Base-by-base conservation (phyloP, 2,888 invertebrate genomes). In the Hemistola chrysoprasaria region DNA sequence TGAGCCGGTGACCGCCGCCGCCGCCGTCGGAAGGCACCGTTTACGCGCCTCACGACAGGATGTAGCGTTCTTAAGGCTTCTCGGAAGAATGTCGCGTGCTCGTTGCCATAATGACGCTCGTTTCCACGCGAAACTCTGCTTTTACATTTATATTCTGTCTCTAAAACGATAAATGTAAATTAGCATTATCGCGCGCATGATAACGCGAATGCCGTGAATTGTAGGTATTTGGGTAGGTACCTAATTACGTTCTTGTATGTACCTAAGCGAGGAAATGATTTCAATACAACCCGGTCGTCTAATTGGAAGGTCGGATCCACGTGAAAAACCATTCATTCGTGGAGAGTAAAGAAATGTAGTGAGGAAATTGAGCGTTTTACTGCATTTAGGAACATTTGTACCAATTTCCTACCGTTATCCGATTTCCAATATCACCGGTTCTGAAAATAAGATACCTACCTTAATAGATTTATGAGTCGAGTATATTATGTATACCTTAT, bases 291-390 rank as follows among this genome's bases (percentile, higher is more conserved):
- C 40, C 40, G 37, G 56, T 55, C 46, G 59, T 60, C 57, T 78
- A 77, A 77, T 77, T 80, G 72, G 74, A 67, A 64, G 65, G 69
- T 65, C 61, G 62, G 59, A 59, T 55, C 62, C 58, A 58, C 54
- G 59, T 62, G 66, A 64, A 69, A 74, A 67, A 58, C 53, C 61
- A 64, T 67, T 67, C 66, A 64, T 55, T 65, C 64, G 61, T 60
- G 53, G 51, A 63, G 63, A 63, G 56, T 57, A 55, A 45, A 52
- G 53, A 59, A 53, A 43, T 57, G 47, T 57, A 59, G 56, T 45
- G 44, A 46, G 59, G 55, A 62, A 59, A 58, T 62, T 43, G 50
- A 49, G 51, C 46, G 49, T 53, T 53, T 40, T 40, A 39, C 30
- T 11, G 39, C 22, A 28, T n/a, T n/a, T 16, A 16, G 4, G 16